A percentile compares a stretch with the other conserved stretches of the same genome.
Evolutionary conservation across 2,797 vertebrate genomes (phyloP).

Genomic region (Liasis olivaceus): DNA sequence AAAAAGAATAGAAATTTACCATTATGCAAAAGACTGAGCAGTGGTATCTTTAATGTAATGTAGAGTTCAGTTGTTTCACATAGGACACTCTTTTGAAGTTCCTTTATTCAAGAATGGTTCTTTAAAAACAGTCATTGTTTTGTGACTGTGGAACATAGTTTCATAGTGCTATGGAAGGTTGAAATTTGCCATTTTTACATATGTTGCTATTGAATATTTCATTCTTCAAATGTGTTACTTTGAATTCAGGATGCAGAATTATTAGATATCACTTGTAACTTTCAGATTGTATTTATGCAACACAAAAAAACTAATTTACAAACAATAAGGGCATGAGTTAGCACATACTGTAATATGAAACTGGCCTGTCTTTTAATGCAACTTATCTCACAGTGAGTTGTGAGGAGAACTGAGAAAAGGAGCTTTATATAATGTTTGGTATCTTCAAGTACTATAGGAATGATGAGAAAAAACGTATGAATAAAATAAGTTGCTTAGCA

Average conservation of each 20-base stretch:
- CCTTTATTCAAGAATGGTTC: background rate
- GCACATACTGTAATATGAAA: background rate
- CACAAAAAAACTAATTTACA: background rate
- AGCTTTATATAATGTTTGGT: background rate
- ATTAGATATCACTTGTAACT: background rate
- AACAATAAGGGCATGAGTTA: background rate
- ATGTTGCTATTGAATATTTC: background rate
- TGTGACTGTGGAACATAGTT: no score
- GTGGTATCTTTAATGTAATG: background rate
- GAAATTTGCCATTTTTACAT: background rate
- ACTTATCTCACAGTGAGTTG: background rate
- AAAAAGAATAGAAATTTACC: background rate
- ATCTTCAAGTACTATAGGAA: background rate
- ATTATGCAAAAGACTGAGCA: background rate
- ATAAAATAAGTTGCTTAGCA: background rate
- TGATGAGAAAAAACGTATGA: background rate
- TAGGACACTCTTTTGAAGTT: background rate
- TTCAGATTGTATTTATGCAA: accelerated
- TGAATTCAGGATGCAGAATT: background rate
- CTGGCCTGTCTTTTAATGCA: background rate
- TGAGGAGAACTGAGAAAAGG: background rate
- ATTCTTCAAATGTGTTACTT: accelerated
- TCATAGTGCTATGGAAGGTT: background rate
- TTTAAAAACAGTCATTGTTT: background rate
- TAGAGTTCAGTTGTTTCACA: background rate